Base-by-base conservation (phyloP, 1,140 invertebrate genomes). In the Drosophila mojavensis region DNA sequence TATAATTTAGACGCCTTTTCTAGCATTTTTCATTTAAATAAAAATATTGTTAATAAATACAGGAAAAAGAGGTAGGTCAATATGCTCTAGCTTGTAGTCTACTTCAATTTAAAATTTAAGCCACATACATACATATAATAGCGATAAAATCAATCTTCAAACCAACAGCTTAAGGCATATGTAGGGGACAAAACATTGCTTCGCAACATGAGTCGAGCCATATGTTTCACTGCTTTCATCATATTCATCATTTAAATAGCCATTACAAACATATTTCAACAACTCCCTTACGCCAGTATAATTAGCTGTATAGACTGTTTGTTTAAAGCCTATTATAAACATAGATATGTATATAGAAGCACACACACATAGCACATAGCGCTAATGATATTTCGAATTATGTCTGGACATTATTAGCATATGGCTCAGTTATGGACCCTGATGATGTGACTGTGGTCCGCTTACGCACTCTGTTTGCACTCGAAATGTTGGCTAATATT, bases 401-500 rank as follows among this genome's bases (percentile, higher is more conserved):
- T 15, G 28, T 15, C 20, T 20, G 45, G 55, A 51, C 50, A 39
- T 47, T 56, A 73, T 73, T 61, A 73, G 63, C 56, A 60, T 47
- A 24, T 20, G 48, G 48, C 43, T 50, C 61, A 51, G 55, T 56
- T 61, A 26, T 33, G 17, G 66, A 15, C 13, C 26, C 24, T 7
- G 36, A 36, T 24, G 36, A 59, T 63, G 64, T 75, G 9, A 45
- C 45, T 50, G 20, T 26, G 20, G 24, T 11, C 2, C 33, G 66
- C 66, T 70, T 70, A 54, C 47, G 47, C 47, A 36, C 54, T 33
- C 11, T 80, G 84, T 83, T 88, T 80, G 54, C 66, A 67, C 58
- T 65, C 48, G 26, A 89, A 86, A 79, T 67, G 78, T 66, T 75
- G 60, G 67, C 82, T 69, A 86, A 89, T 83, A 88, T 88, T 83